These are phyloP conservation scores for Copsychus sechellarum DNA, from an alignment of 2,113 vertebrate genomes.

Conservation along the genomic window DNA sequence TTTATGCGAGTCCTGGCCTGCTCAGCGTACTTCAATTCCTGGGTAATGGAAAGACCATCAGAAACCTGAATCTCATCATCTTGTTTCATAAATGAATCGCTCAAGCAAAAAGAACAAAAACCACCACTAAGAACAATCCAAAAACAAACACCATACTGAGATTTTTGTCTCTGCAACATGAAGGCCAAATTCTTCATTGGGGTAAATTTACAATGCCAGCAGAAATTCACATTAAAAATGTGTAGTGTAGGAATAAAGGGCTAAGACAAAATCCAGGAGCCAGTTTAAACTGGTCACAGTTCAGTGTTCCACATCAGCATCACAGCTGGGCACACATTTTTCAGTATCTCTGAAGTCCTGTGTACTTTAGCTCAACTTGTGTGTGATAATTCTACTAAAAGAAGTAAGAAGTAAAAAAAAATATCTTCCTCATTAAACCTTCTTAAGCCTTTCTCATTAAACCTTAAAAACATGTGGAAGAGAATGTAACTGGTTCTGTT, in stretches of 20 bases:
- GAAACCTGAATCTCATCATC: constrained; percentile 38
- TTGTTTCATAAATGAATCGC: constrained; percentile 48
- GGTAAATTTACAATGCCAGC: background rate
- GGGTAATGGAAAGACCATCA: constrained; percentile 45
- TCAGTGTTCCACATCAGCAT: background rate
- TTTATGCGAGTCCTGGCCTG: constrained; percentile 29
- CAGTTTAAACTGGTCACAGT: background rate
- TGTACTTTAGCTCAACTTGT: background rate
- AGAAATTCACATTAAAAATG: background rate
- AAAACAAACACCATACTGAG: background rate
- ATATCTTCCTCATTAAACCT: background rate
- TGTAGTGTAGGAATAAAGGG: background rate
- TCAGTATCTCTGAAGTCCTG: background rate
- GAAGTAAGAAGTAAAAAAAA: background rate
- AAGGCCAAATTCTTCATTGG: background rate
- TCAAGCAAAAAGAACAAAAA: constrained; percentile 4
- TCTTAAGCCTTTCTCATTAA: background rate
- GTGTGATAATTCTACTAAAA: background rate
- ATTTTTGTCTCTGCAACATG: background rate
- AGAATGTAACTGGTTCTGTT: background rate
- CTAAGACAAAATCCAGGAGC: background rate
- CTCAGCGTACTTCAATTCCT: constrained; percentile 24
- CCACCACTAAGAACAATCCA: background rate
- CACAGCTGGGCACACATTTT: background rate
- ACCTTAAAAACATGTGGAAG: background rate